A percentile compares a stretch with the other conserved stretches of the same genome.
Evolutionary conservation across 2,113 vertebrate species (phyloP).

Genomic region (Xiphophorus hellerii): DNA sequence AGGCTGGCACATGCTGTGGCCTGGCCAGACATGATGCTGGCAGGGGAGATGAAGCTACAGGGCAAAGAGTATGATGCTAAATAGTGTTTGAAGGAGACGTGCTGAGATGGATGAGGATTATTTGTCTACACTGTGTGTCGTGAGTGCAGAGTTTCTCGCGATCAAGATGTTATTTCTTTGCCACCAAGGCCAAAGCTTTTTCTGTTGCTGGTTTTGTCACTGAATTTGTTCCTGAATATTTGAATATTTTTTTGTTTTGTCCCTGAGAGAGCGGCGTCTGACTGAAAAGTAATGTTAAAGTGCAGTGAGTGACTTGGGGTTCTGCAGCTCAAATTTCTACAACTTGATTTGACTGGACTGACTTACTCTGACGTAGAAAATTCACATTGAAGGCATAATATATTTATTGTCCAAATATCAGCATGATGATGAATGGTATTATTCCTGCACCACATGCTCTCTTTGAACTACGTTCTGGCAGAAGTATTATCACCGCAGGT

Average conservation of each 20-base stretch:
- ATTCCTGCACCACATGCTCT: background rate
- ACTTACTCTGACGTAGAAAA: no score
- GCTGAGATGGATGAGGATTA: background rate
- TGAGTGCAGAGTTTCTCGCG: background rate
- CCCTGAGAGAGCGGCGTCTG: no score
- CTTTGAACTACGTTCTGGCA: background rate
- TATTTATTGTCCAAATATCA: background rate
- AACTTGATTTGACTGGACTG: background rate
- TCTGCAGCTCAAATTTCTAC: background rate
- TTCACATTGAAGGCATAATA: background rate
- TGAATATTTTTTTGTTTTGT: no score
- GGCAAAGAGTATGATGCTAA: constrained; percentile 36
- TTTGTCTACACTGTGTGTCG: background rate
- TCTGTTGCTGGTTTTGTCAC: no score
- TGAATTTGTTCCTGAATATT: no score
- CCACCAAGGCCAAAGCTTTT: no score
- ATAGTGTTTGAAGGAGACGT: constrained; percentile 19
- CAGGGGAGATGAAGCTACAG: constrained; percentile 26
- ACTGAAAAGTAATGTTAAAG: no score
- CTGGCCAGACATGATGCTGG: constrained; percentile 37
- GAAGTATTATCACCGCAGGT: background rate
- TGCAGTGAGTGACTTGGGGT: no score
- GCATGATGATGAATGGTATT: background rate
- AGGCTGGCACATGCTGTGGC: constrained; percentile 47
- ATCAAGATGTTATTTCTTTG: no score